A percentile compares a stretch with the other conserved stretches of the same genome.
phyloP scores from a whole-genome alignment of 2,797 vertebrate species.

The Ambastaia sidthimunki region DNA sequence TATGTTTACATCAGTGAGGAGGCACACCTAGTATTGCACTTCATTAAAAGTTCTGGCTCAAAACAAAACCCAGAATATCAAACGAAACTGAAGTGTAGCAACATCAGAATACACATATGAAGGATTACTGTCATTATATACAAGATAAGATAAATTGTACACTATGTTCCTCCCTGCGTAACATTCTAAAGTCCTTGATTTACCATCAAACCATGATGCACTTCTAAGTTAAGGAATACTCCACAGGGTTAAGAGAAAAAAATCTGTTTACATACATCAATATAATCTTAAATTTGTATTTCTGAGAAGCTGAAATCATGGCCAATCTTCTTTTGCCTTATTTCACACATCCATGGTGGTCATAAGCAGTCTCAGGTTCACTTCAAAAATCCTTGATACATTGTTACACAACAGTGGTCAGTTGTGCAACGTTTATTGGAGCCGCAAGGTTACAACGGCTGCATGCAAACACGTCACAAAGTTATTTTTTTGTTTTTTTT shows the following conservation, averaged over 20 bases:
- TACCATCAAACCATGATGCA: slow-evolving; percentile 84
- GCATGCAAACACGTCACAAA: slow-evolving; percentile 99
- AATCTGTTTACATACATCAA: slow-evolving; percentile 94
- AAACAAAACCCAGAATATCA: slow-evolving; percentile 99
- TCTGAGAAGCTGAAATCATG: slow-evolving; percentile 88
- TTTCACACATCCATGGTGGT: slow-evolving; percentile 67
- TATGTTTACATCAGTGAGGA: slow-evolving; percentile 99
- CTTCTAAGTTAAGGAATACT: slow-evolving; percentile 88
- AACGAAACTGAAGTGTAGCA: slow-evolving; percentile 98
- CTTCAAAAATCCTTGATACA: slow-evolving; percentile 75
- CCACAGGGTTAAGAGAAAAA: slow-evolving; percentile 96
- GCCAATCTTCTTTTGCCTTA: slow-evolving; percentile 66
- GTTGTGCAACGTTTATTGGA: slow-evolving; percentile 90
- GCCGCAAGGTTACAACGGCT: slow-evolving; percentile 91
- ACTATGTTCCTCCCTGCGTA: slow-evolving; percentile 91
- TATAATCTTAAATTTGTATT: slow-evolving; percentile 83
- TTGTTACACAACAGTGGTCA: slow-evolving; percentile 84
- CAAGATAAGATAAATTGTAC: slow-evolving; percentile 96
- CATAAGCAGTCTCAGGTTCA: slow-evolving; percentile 69
- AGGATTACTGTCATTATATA: slow-evolving; percentile 94
- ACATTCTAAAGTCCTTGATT: slow-evolving; percentile 88
- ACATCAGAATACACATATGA: slow-evolving; percentile 88
- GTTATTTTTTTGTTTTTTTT: slow-evolving; percentile 70
- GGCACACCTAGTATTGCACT: slow-evolving; percentile 99
- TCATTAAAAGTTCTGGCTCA: slow-evolving; percentile 99